phyloP scores from a whole-genome alignment of 2,888 invertebrate genomes.

The Strigamia transsilvanica region DNA sequence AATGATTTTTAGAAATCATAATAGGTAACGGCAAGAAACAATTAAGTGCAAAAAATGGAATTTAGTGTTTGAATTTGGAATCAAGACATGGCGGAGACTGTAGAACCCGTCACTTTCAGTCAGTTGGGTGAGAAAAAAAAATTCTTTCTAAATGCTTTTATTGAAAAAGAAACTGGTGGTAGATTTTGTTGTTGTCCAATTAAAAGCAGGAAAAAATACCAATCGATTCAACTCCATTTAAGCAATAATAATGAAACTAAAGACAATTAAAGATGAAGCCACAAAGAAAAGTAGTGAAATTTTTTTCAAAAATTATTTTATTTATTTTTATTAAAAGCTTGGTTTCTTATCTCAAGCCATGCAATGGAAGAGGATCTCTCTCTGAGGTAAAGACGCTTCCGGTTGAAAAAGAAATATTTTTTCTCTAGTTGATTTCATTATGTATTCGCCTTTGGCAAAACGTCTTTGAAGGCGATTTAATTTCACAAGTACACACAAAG shows the following conservation, averaged over 20 bases:
- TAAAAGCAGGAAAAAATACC: neutral
- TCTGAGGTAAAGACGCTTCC: neutral
- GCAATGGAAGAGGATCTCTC: neutral
- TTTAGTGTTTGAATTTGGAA: no score
- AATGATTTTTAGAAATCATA: no score
- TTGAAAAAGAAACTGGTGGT: neutral
- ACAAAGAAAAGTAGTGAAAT: neutral
- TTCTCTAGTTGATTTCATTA: neutral
- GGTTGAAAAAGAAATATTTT: neutral
- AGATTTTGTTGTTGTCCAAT: neutral
- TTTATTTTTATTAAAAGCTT: neutral
- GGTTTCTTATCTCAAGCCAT: neutral
- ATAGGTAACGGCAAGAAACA: no score
- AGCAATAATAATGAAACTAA: neutral
- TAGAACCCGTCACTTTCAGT: no score
- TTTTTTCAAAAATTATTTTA: neutral
- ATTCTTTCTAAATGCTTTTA: neutral
- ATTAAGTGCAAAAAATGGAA: no score
- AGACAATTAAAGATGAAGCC: neutral
- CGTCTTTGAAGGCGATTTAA: slow-evolving; percentile 29
- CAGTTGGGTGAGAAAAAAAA: no score
- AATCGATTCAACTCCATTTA: neutral
- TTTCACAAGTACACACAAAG: slow-evolving; percentile 35
- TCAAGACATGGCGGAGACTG: no score
- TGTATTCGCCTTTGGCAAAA: slow-evolving; percentile 31